Percentiles rank a stretch among this genome's conserved stretches.
Evolutionary conservation across 1,140 invertebrate genomes (phyloP).

Genomic region (Aphaenogaster rudis): DNA sequence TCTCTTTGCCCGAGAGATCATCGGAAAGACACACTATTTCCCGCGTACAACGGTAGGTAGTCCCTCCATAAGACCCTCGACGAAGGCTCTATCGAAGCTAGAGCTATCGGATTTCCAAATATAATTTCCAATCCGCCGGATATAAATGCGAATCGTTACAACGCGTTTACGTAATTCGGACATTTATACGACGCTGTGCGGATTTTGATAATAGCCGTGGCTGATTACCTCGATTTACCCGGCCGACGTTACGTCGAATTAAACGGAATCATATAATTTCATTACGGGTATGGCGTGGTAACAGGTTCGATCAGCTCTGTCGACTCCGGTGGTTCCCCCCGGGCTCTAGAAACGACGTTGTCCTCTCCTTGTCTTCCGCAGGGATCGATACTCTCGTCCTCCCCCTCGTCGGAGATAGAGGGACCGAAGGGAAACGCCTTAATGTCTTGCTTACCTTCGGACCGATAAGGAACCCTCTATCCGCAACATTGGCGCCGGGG

Average conservation of each 20-base stretch:
- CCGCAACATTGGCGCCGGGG: slow-evolving; percentile 24
- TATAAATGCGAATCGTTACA: not conserved
- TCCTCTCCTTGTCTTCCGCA: slow-evolving; percentile 39
- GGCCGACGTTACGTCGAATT: not conserved
- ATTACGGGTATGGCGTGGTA: not conserved
- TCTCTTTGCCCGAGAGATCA: not conserved
- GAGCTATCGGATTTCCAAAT: not conserved
- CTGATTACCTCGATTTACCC: not conserved
- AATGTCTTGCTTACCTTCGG: slow-evolving; percentile 62
- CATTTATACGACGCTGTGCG: not conserved
- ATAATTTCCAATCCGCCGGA: not conserved
- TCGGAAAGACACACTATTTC: not conserved
- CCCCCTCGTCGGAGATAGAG: slow-evolving; percentile 11
- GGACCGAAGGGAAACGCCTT: slow-evolving; percentile 69
- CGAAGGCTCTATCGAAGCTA: not conserved
- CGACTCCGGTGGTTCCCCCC: not conserved
- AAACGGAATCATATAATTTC: slow-evolving; percentile 45
- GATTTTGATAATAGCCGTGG: not conserved
- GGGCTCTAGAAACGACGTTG: slow-evolving; percentile 12
- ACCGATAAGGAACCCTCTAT: slow-evolving; percentile 42
- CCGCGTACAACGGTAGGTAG: not conserved
- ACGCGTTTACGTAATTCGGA: slow-evolving; percentile 13
- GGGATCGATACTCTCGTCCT: slow-evolving; percentile 64
- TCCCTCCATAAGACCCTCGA: not conserved
- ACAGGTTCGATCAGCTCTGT: slow-evolving; percentile 19